Evolutionary conservation across 2,888 invertebrate species (phyloP), one percentile per base, ranked within the genome.

Genomic region (Rhingia rostrata): DNA sequence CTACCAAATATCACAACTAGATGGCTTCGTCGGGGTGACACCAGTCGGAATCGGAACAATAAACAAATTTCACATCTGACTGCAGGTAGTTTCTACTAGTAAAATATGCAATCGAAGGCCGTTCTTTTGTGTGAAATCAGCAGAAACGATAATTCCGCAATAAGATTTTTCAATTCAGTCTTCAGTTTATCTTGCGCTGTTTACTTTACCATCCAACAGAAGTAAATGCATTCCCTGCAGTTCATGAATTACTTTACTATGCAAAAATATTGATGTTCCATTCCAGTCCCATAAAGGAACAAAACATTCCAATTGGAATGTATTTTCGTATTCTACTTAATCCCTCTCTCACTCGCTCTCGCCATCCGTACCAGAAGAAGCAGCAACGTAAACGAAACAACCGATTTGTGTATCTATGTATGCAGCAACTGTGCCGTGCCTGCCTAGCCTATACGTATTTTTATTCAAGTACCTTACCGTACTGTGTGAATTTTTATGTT

Each of bases 281-380:
- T 73, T 73, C 73, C 73, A 64, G 41, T 64, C 47, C 63, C 56
- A 64, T 64, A 73, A 73, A 56, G 9, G 30, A 22, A 64, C 30
- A 73, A 35, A 53, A 47, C 45, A 45, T 73, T 73, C 73, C 64
- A 73, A 73, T 39, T 73, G 73, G 73, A 64, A 64, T 39, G 10
- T 35, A 41, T 22, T 54, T 45, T 53, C 33, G 41, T 67, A 32
- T 67, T 63, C 37, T 61, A 60, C 53, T 9, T 32, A n/a, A 5
- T 33, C 35, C 14, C 53, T 63, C 61, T 12, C 47, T 45, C 32
- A 22, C 22, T 22, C 7, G 22, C 10, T 14, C 6, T 14, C 51
- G 14, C 14, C 14, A 14, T 22, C 4, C 14, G 1, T n/a, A 39
- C n/a, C n/a, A n/a, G 30, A 22, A 30, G 49, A 14, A 49, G 7